Evolutionary conservation across 2,888 invertebrate genomes (phyloP).

Genomic region (Nephrotoma flavescens): DNA sequence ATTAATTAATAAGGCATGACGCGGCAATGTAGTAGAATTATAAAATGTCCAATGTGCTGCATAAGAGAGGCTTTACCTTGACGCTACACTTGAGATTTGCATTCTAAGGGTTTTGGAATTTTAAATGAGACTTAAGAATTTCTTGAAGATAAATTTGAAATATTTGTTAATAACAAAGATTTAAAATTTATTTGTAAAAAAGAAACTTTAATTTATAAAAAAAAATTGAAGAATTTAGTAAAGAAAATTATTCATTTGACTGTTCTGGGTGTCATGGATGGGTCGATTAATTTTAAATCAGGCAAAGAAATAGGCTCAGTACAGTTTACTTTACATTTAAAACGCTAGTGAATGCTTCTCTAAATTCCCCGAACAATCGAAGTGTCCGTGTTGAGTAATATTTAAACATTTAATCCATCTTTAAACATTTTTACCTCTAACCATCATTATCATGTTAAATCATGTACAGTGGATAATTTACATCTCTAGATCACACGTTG

Average conservation of each 20-base stretch:
- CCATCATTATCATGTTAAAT: too few relatives aligned
- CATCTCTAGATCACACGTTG: too few relatives aligned
- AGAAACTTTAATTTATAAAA: background rate
- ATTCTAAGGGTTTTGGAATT: background rate
- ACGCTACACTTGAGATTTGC: background rate
- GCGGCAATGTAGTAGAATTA: too few relatives aligned
- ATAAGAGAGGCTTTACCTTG: background rate
- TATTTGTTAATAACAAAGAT: background rate
- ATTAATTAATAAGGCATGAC: background rate
- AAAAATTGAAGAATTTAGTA: background rate
- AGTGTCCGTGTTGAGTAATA: too few relatives aligned
- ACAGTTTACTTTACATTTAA: too few relatives aligned
- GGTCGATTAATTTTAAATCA: background rate
- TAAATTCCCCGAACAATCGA: too few relatives aligned
- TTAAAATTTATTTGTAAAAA: background rate
- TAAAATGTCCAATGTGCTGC: background rate
- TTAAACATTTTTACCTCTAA: too few relatives aligned
- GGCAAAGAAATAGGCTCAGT: too few relatives aligned
- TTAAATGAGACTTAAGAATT: background rate
- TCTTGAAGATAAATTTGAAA: background rate
- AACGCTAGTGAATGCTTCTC: too few relatives aligned
- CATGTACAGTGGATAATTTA: too few relatives aligned
- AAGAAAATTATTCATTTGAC: background rate
- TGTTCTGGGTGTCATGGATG: background rate
- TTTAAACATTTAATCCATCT: too few relatives aligned